phyloP scores from a whole-genome alignment of 2,113 vertebrate genomes.

The Triplophysa rosa region DNA sequence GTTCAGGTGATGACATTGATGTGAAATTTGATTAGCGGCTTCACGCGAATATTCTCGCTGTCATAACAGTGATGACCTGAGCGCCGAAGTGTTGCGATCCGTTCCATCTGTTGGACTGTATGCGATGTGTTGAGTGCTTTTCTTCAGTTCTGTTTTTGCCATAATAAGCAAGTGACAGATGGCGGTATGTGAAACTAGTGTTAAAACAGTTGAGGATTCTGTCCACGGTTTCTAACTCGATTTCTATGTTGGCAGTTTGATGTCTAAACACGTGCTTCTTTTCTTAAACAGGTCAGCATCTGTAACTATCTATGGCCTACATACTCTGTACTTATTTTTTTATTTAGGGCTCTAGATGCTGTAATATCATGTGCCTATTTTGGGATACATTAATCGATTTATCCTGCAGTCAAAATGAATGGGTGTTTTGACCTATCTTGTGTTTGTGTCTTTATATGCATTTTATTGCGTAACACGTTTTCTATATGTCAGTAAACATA shows the following conservation, averaged over 20 bases:
- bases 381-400: no score
- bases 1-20: constrained; percentile 40
- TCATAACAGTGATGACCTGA: constrained; percentile 1
- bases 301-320: no score
- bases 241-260: neutral
- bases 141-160: neutral
- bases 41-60: neutral
- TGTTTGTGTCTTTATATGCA: no score
- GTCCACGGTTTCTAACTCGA: neutral
- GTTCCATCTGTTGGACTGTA: constrained; percentile 1
- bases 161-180: constrained; percentile 21
- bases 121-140: neutral
- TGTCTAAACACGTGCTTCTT: no score
- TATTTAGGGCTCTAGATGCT: no score
- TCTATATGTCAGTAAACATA: neutral
- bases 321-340: no score
- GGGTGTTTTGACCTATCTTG: no score
- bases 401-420: no score
- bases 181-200: neutral
- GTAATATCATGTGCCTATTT: no score
- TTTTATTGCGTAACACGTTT: no score
- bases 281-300: no score
- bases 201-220: neutral
- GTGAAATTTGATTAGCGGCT: constrained; percentile 38
- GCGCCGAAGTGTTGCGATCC: neutral